Evolutionary conservation across 2,888 invertebrate genomes (phyloP).

Genomic region (Agonopterix arenella): DNA sequence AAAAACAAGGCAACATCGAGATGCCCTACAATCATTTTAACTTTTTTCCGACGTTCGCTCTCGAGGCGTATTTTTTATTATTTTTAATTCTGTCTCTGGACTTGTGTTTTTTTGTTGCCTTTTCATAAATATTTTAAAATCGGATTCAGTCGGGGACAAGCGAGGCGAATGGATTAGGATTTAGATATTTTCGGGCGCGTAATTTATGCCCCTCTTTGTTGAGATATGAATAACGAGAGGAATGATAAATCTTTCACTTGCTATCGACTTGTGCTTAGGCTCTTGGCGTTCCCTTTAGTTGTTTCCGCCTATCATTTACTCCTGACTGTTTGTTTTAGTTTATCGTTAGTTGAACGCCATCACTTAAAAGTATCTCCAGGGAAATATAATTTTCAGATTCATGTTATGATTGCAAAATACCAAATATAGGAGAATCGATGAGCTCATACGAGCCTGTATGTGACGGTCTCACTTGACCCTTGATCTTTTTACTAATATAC

Average conservation of each 20-base stretch:
- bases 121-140: conserved; percentile 76
- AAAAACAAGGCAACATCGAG: conserved; percentile 53
- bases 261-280: conserved; percentile 35
- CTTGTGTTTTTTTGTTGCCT: conserved; percentile 56
- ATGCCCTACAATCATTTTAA: conserved; percentile 72
- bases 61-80: conserved; percentile 56
- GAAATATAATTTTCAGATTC: too few species aligned
- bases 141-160: conserved; percentile 70
- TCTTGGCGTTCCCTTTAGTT: conserved; percentile 30
- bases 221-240: conserved; percentile 70
- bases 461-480: background rate
- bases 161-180: conserved; percentile 74
- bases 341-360: background rate
- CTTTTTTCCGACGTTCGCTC: conserved; percentile 68
- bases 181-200: conserved; percentile 73
- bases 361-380: background rate
- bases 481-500: background rate
- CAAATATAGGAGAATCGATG: too few species aligned
- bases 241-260: conserved; percentile 44
- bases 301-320: conserved; percentile 30
- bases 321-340: conserved; percentile 4
- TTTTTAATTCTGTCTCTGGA: conserved; percentile 69
- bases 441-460: too few species aligned
- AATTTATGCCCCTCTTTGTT: conserved; percentile 72
- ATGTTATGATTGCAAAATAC: too few species aligned